Percentiles rank a stretch among this genome's conserved stretches.
These are phyloP conservation scores for Acridotheres tristis DNA, from an alignment of 2,797 vertebrate genomes.

Conservation along the genomic window DNA sequence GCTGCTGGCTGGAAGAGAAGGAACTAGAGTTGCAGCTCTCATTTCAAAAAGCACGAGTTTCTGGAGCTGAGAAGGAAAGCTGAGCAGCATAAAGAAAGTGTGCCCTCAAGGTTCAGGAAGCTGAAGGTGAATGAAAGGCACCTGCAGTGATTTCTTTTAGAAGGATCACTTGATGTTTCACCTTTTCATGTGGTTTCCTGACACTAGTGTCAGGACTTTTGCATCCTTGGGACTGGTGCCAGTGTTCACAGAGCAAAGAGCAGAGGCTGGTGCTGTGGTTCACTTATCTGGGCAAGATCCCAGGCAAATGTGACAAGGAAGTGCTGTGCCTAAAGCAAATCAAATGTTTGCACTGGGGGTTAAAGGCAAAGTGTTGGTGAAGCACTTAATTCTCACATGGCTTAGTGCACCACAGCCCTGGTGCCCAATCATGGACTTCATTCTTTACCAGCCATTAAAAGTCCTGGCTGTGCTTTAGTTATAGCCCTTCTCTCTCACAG, in stretches of 20 bases:
- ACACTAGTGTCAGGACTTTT: not conserved
- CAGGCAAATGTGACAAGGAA: not conserved
- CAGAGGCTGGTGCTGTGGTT: not conserved
- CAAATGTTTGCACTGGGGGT: not conserved
- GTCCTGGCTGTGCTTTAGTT: not conserved
- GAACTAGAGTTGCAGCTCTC: not conserved
- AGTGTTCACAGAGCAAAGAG: not conserved
- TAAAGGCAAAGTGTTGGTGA: not conserved
- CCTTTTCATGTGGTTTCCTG: not conserved
- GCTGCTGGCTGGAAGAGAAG: not conserved
- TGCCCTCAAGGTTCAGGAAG: slow-evolving; percentile 40
- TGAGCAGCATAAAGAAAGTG: slow-evolving; percentile 15
- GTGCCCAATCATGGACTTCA: not conserved
- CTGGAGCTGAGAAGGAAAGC: not conserved
- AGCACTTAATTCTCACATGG: not conserved
- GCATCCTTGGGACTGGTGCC: not conserved
- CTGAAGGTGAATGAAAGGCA: slow-evolving; percentile 30
- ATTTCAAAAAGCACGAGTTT: not conserved
- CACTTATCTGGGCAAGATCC: not conserved
- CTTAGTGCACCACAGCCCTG: not conserved
- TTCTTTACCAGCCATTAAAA: not conserved
- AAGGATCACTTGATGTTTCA: slow-evolving; percentile 39
- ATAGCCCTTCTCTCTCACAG: not conserved
- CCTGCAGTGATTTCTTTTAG: slow-evolving; percentile 28
- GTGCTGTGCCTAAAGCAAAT: not conserved